A percentile compares a stretch with the other conserved stretches of the same genome.
Evolutionary conservation across 2,888 invertebrate genomes (phyloP).

Genomic region (Seira sanloemensis): DNA sequence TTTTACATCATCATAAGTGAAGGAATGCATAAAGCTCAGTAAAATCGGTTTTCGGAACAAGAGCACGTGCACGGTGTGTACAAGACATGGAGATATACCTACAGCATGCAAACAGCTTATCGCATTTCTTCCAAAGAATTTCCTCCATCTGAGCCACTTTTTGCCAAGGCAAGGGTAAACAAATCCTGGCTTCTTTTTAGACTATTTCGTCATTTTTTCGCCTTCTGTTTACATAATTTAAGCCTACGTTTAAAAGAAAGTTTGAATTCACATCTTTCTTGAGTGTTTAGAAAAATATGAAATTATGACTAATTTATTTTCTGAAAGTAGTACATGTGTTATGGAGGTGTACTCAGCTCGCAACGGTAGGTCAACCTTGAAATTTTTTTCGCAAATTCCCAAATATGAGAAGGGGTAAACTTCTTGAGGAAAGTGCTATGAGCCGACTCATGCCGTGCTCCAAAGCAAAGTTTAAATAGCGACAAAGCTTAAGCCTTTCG

Average conservation of each 20-base stretch:
- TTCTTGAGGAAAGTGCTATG: not conserved
- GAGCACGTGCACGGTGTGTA: no score
- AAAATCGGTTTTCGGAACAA: no score
- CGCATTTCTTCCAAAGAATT: not conserved
- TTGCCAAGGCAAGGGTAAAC: not conserved
- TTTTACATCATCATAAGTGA: no score
- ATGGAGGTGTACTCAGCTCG: not conserved
- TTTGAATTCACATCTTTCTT: no score
- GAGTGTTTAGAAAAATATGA: no score
- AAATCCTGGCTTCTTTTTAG: not conserved
- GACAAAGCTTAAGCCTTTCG: no score
- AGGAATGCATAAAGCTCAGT: no score
- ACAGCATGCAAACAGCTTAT: not conserved
- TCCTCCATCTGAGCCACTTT: not conserved
- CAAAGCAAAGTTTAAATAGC: no score
- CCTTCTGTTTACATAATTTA: not conserved
- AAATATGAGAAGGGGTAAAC: not conserved
- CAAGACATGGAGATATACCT: not conserved
- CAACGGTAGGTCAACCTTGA: not conserved
- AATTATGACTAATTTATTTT: not conserved
- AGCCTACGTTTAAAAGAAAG: not conserved
- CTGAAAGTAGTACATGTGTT: not conserved
- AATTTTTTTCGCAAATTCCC: not conserved
- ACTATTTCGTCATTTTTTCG: not conserved
- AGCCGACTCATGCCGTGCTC: no score